These are phyloP conservation scores for Pseudoatta argentina DNA, from an alignment of 1,140 invertebrate species.

Conservation along the genomic window DNA sequence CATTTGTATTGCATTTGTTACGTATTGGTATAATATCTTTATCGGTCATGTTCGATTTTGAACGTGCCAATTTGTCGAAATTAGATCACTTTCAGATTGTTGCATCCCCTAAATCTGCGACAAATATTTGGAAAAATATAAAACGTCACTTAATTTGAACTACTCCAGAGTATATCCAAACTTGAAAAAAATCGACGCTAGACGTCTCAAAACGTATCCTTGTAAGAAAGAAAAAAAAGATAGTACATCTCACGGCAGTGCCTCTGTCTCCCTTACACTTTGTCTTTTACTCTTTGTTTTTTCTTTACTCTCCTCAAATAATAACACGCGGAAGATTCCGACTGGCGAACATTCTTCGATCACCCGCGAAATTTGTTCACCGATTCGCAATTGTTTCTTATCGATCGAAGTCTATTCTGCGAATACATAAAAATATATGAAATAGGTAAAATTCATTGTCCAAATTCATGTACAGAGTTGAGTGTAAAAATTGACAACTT, in stretches of 20 bases:
- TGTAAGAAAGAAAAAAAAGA: slow-evolving; percentile 60
- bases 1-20: slow-evolving; percentile 27
- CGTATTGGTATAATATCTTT: slow-evolving; percentile 29
- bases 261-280: slow-evolving; percentile 70
- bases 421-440: slow-evolving; percentile 56
- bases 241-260: slow-evolving; percentile 64
- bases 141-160: not conserved
- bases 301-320: slow-evolving; percentile 44
- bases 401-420: slow-evolving; percentile 54
- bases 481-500: not conserved
- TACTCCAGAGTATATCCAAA: slow-evolving; percentile 9
- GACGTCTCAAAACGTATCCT: slow-evolving; percentile 35
- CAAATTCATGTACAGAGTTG: not conserved
- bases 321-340: slow-evolving; percentile 55
- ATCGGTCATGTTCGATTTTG: slow-evolving; percentile 6
- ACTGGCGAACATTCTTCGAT: slow-evolving; percentile 53
- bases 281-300: slow-evolving; percentile 65
- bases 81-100: slow-evolving; percentile 1
- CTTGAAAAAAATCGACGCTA: slow-evolving; percentile 20
- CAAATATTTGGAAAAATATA: not conserved
- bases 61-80: not conserved
- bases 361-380: slow-evolving; percentile 43
- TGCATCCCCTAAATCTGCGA: slow-evolving; percentile 36
- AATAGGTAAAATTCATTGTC: slow-evolving; percentile 9
- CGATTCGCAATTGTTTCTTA: slow-evolving; percentile 40